phyloP scores from a whole-genome alignment of 2,113 vertebrate genomes.

The Pterocles burchelli region DNA sequence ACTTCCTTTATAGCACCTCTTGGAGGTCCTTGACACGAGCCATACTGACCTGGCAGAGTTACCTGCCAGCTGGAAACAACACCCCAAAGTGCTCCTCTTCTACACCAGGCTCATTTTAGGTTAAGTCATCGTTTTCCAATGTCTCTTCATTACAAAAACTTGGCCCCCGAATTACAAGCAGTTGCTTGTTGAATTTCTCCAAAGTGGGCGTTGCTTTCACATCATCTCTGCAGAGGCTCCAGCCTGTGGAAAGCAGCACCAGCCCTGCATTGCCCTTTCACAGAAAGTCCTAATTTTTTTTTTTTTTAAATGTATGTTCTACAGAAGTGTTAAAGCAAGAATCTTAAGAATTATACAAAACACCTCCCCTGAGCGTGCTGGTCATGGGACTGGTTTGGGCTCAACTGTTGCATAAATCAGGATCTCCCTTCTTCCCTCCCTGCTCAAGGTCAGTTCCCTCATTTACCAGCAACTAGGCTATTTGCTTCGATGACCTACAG shows the following conservation, averaged over 20 bases:
- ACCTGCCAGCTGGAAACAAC: background rate
- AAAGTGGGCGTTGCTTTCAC: background rate
- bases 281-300: background rate
- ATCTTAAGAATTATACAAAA: background rate
- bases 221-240: background rate
- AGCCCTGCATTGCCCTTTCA: background rate
- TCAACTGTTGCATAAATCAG: background rate
- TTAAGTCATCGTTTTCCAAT: background rate
- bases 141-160: background rate
- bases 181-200: background rate
- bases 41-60: no score
- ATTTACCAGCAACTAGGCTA: background rate
- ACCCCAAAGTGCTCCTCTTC: background rate
- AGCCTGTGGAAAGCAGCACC: rapidly evolving
- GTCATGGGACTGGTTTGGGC: no score
- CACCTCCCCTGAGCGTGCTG: rapidly evolving
- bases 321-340: background rate
- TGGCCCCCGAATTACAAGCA: background rate
- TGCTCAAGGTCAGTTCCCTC: background rate
- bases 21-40: background rate
- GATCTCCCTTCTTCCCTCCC: background rate
- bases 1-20: background rate
- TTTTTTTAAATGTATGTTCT: background rate
- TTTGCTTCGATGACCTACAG: background rate
- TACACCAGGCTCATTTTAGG: background rate